Evolutionary conservation across 2,113 vertebrate genomes (phyloP), one percentile per base, ranked within the genome.

Genomic region (Ceyx margarethae): DNA sequence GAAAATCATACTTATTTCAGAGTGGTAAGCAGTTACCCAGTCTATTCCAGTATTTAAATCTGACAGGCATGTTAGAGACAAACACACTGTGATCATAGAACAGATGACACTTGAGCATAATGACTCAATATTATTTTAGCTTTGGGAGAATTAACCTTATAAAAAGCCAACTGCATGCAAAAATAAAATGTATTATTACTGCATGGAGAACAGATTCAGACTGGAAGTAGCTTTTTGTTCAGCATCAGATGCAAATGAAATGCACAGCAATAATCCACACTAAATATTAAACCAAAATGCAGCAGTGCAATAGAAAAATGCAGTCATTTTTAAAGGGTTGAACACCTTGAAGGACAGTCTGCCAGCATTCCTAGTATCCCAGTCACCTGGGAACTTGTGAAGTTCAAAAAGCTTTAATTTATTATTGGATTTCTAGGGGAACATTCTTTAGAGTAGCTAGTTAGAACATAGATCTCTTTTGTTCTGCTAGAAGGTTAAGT

Each of bases 21-120:
- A 85, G 42, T 14, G n/a, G 29, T 81, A 95, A 93, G 60, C 76
- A 75, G 60, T 75, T 87, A 86, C 86, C 91, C 64, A 88, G 43
- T 66, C 81, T 87, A n/a, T 33, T 87, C 37, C 69, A 90, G 78
- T 33, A 51, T 51, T 91, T 73, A 91, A 62, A 91, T 78, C 29
- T 85, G 81, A 68, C 57, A 93, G 57, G 48, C 71, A 93, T 42
- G 45, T 81, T 87, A 91, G 37, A 95, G 75, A 93, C 42, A 93
- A 89, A 92, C 28, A 45, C 86, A 58, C 66, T 66, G 48, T 56
- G 46, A 85, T 80, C 43, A 82, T 15, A 62, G 88, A 91, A 90
- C 81, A 87, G 42, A 82, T 66, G 81, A 91, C 20, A 33, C 45
- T 85, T 26, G 3, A 93, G 81, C 45, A 78, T 76, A 92, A 85